Base-by-base conservation (phyloP, 2,113 vertebrate genomes). In the Meleagris gallopavo region DNA sequence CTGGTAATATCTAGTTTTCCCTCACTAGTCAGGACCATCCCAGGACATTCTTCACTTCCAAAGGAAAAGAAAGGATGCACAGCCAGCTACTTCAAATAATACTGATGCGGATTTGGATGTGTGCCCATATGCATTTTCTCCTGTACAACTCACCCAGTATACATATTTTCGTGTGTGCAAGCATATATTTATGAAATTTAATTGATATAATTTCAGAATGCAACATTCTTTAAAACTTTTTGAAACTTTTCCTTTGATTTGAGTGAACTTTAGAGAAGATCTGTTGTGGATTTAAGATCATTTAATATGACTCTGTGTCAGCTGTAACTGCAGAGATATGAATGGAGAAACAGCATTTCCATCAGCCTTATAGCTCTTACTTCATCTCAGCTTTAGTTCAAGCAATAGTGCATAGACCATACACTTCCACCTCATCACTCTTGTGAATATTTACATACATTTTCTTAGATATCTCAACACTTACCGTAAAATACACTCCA, bases 291-390 rank as follows among this genome's bases (percentile, higher is more conserved):
- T 64, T 18, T 34, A 78, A 38, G 46, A 73, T 78, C 27, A 73
- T 72, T 72, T 62, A 61, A 5, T 19, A 40, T 0, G 0, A 16
- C 30, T 38, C 21, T 48, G 5, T 20, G 17, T n/a, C 22, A 52
- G 13, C 13, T 55, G 27, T 54, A 54, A 54, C 27, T 29, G 52
- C 52, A 55, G 17, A 29, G 52, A 30, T 55, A 8, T 30, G 52
- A 55, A 29, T 17, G 14, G 27, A 55, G 29, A 55, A 30, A 29
- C 52, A 55, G 29, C 15, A 16, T 54, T 27, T 30, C 52, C 52
- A 54, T 55, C 52, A 55, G 52, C 52, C 52, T 55, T 30, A 55
- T 15, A 30, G 27, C 15, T 9, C 40, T 36, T 34, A 25, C 1
- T 52, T 22, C 9, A 40, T 11, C 20, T 65, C 14, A 29, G 21